These are phyloP conservation scores for Archips xylosteana DNA, from an alignment of 2,888 invertebrate species.

Conservation along the genomic window DNA sequence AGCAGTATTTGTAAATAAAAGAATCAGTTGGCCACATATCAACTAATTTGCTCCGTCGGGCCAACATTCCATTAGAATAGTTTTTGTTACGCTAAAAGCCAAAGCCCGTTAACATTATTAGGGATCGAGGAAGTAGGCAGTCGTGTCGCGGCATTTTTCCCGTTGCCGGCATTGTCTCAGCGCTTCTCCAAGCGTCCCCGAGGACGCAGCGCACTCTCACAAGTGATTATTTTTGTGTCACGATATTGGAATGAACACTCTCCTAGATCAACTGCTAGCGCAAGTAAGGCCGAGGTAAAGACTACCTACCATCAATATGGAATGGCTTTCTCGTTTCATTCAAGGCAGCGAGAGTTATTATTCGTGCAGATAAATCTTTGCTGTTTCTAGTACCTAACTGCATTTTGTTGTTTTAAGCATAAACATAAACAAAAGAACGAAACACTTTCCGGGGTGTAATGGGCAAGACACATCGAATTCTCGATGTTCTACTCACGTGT, in stretches of 20 bases:
- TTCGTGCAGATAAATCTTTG: neutral
- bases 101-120: conserved; percentile 47
- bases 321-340: conserved; percentile 27
- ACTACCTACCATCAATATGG: conserved; percentile 24
- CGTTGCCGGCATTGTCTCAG: conserved; percentile 57
- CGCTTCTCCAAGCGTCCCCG: conserved; percentile 52
- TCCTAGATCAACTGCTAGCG: conserved; percentile 44
- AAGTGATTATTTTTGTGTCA: conserved; percentile 62
- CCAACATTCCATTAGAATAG: conserved; percentile 43
- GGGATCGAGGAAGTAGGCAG: conserved; percentile 48
- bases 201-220: conserved; percentile 54
- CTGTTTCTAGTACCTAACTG: neutral
- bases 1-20: conserved; percentile 34
- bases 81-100: conserved; percentile 48
- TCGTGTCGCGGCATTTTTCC: conserved; percentile 56
- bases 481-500: no score
- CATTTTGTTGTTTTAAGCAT: neutral
- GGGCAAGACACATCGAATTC: no score
- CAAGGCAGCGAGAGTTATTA: neutral
- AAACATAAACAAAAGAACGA: no score
- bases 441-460: no score
- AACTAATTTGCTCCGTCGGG: conserved; percentile 46
- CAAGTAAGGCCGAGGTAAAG: conserved; percentile 28
- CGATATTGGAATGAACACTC: conserved; percentile 57
- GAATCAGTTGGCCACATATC: conserved; percentile 23